Conservation (phyloP, 2,888 invertebrate genomes). For the Netelia virgata region DNA sequence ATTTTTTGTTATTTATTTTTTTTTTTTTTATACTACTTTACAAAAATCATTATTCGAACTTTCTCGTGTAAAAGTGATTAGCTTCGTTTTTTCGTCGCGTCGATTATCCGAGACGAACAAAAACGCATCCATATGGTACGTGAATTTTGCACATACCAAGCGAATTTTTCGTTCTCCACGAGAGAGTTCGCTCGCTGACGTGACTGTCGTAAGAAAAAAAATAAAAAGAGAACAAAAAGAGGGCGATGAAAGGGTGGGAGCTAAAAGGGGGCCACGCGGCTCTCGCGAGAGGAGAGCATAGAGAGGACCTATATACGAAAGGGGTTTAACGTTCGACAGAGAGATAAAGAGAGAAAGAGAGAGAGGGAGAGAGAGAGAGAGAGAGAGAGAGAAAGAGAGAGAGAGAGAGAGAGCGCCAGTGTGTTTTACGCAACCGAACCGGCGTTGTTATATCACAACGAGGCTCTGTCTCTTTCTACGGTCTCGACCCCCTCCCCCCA, state of each 20-base stretch:
- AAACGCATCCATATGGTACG: neutral
- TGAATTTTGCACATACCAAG: neutral
- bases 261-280: slow-evolving; percentile 76
- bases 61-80: neutral
- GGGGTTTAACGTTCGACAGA: neutral
- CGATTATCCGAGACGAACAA: neutral
- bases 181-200: neutral
- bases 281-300: slow-evolving; percentile 57
- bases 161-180: neutral
- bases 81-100: neutral
- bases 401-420: slow-evolving; percentile 68
- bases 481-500: slow-evolving; percentile 52
- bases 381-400: slow-evolving; percentile 52
- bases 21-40: no score
- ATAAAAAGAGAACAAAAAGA: neutral
- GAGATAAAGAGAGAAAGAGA: slow-evolving; percentile 61
- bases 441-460: slow-evolving; percentile 75
- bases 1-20: no score
- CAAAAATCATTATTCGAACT: no score
- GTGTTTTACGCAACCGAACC: slow-evolving; percentile 78
- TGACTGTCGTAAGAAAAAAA: no score
- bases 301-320: slow-evolving; percentile 45
- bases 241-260: slow-evolving; percentile 70
- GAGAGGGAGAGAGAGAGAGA: slow-evolving; percentile 64
- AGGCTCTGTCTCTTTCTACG: slow-evolving; percentile 54